These are phyloP conservation scores for Caenorhabditis zanzibari DNA, from an alignment of 2,888 invertebrate genomes.

Conservation along the genomic window DNA sequence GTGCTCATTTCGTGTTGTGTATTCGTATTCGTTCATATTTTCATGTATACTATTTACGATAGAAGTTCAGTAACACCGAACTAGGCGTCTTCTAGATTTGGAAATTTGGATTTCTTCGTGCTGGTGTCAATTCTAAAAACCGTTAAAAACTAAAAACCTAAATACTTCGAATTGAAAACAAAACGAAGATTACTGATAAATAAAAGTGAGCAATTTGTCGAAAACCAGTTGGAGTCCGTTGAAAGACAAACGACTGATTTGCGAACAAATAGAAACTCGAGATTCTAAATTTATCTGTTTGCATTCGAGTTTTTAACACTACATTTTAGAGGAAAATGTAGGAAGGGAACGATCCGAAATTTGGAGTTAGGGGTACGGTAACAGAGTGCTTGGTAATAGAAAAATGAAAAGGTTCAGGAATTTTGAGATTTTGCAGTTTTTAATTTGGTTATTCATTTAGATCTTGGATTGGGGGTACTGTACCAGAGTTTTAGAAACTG, in stretches of 20 bases:
- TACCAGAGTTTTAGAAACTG: no score
- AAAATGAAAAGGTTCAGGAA: no score
- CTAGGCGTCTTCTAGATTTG: neutral
- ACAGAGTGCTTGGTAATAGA: no score
- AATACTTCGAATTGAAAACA: no score
- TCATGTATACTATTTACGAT: no score
- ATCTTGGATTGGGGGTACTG: no score
- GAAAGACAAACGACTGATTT: conserved; percentile 3
- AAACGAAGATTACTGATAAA: neutral
- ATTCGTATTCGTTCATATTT: neutral
- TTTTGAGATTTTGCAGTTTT: no score
- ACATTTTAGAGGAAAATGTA: neutral
- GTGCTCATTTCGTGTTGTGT: conserved; percentile 47
- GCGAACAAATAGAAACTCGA: conserved; percentile 14
- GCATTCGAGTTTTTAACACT: neutral
- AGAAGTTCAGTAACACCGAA: no score
- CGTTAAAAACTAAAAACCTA: no score
- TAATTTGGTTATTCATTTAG: no score
- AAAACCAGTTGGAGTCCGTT: conserved; percentile 3
- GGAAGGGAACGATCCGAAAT: neutral
- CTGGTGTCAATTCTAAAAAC: no score
- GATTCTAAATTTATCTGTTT: conserved; percentile 16
- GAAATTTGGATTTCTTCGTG: neutral
- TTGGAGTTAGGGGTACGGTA: no score
- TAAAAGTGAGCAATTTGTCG: neutral